Base-by-base conservation (phyloP, 2,113 vertebrate genomes). In the Halichoerus grypus region DNA sequence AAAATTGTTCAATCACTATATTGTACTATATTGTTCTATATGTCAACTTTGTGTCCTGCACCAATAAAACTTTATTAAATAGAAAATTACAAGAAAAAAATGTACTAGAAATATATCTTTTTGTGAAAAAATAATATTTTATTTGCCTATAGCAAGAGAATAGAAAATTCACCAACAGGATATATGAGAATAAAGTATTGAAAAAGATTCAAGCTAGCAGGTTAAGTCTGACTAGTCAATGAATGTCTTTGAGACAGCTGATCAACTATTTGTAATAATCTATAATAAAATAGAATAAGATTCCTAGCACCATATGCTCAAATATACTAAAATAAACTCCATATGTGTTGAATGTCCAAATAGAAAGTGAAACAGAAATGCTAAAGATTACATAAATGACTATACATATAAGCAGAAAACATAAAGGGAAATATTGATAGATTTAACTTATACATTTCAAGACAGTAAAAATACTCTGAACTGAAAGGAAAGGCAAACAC, bases 251-350 rank as follows among this genome's bases (percentile, higher is more conserved):
- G 33, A 83, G 90, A 74, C 3, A 91, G 63, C 24, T 93, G 39
- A 93, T 94, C 33, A 90, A 82, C 82, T 87, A 87, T 67, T 92
- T 93, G 36, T 89, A 95, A 91, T 83, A 86, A 97, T 83, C 61
- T 77, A 80, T 46, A 95, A 93, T 82, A 71, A 92, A 86, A 77
- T 6, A 63, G 49, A 86, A 86, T 81, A 74, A 61, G 3, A 79
- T 95, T 95, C 10, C 11, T 88, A 42, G 15, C 8, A 84, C 63
- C 39, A 79, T 91, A 91, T 93, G 86, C 22, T 69, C 55, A 95
- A 93, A 74, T 74, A 80, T 39, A 18, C 28, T 59, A 96, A 87
- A 93, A 95, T 88, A 91, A 96, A 91, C 51, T 93, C 61, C 71
- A 87, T 74, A 72, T 80, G 59, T 33, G 28, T 88, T 97, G 86